Base-by-base conservation (phyloP, 2,113 vertebrate species). In the Phyllopteryx taeniolatus region DNA sequence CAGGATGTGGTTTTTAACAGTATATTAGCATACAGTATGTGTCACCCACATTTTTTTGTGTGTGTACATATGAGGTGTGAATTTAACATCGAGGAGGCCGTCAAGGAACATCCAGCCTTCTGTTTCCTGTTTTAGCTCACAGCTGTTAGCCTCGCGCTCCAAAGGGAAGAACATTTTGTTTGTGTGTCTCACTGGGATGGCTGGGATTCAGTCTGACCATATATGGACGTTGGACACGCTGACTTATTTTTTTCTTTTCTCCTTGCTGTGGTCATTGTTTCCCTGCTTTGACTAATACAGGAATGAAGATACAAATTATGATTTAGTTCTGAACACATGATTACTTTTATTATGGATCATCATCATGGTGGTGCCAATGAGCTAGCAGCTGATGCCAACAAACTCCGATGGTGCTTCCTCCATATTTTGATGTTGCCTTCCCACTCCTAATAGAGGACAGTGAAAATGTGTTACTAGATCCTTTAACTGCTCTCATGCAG, bases 141-240 rank as follows among this genome's bases (percentile, higher is more conserved):
- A 57, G 60, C 39, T 67, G 75, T 76, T 68, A 68, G 77, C 27
- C 68, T 64, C 14, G 61, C 70, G n/a, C 13, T 49, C 22, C 43
- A 8, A 14, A 17, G 64, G 44, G 64, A 46, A 49, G 7, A 10
- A 22, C 13, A 46, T 66, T 47, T 66, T 66, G 62, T 44, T 44
- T 12, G 33, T 11, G 13, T 13, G 64, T 15, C 43, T 46, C 64
- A 66, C 64, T 31, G 66, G 64, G 71, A 73, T 14, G 0, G 72
- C 47, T 68, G 27, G 14, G 71, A 43, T 59, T 80, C 72, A 54
- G 64, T 59, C 27, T 81, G 80, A 89, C 86, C 90, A 87, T 83
- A 91, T 84, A 91, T 81, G 84, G 87, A 5, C 63, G 46, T 57
- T 44, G 15, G 42, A 19, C 3, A 33, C 51, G 10, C 20, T 12